These are phyloP conservation scores for Lordiphosa clarofinis DNA, from an alignment of 1,140 invertebrate genomes.

Conservation along the genomic window DNA sequence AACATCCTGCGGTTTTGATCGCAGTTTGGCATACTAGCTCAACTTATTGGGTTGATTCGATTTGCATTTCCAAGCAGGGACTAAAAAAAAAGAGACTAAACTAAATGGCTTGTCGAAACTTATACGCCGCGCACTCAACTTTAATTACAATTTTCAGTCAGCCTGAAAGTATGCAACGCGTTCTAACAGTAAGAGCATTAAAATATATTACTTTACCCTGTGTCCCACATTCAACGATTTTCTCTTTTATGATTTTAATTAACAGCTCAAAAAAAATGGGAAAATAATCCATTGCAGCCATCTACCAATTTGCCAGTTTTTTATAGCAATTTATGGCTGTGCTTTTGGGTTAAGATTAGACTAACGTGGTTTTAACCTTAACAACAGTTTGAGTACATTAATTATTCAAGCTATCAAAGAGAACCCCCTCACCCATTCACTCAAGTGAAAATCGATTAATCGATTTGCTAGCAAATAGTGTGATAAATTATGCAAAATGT, in stretches of 20 bases:
- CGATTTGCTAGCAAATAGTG: slow-evolving; percentile 33
- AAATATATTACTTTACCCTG: not conserved
- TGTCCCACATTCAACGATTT: not conserved
- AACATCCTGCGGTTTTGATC: too few relatives aligned
- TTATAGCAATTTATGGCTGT: too few relatives aligned
- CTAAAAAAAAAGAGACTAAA: too few relatives aligned
- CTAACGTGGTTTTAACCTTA: slow-evolving; percentile 28
- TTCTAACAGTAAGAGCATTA: not conserved
- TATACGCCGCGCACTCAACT: too few relatives aligned
- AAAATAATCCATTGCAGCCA: slow-evolving; percentile 6
- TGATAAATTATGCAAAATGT: slow-evolving; percentile 26
- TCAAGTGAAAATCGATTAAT: slow-evolving; percentile 62
- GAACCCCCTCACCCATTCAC: slow-evolving; percentile 9
- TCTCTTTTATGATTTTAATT: slow-evolving; percentile 4
- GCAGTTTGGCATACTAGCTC: too few relatives aligned
- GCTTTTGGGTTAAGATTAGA: slow-evolving; percentile 7
- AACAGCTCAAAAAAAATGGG: slow-evolving; percentile 6
- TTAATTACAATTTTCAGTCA: too few relatives aligned
- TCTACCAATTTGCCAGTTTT: too few relatives aligned
- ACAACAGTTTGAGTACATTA: slow-evolving; percentile 9
- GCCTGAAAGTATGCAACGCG: too few relatives aligned
- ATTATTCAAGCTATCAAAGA: slow-evolving; percentile 27
- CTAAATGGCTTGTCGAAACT: too few relatives aligned
- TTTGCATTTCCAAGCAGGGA: too few relatives aligned
- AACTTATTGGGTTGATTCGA: too few relatives aligned